A percentile compares a stretch with the other conserved stretches of the same genome.
These are phyloP conservation scores for Pterostichus madidus DNA, from an alignment of 2,888 invertebrate genomes.

Conservation along the genomic window DNA sequence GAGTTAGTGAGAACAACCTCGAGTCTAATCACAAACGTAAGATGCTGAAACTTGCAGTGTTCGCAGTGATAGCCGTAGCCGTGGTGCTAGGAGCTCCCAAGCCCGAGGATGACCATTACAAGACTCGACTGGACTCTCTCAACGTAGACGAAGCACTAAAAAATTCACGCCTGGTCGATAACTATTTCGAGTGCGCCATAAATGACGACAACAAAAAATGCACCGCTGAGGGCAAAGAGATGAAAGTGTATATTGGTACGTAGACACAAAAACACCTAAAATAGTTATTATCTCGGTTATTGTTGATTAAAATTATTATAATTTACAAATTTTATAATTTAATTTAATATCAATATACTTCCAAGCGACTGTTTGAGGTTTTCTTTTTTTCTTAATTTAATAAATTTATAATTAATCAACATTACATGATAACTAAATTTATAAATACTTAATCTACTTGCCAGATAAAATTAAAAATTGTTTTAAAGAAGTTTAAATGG, in stretches of 20 bases:
- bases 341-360: too few species aligned
- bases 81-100: constrained; percentile 67
- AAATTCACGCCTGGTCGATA: constrained; percentile 81
- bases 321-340: too few species aligned
- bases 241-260: constrained; percentile 21
- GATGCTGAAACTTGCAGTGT: constrained; percentile 69
- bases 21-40: not conserved
- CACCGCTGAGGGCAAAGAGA: constrained; percentile 84
- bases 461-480: too few species aligned
- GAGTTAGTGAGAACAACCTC: constrained; percentile 7
- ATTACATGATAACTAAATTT: too few species aligned
- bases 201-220: constrained; percentile 80
- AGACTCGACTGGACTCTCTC: constrained; percentile 85
- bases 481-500: too few species aligned
- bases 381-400: too few species aligned
- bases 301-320: too few species aligned
- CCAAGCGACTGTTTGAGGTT: too few species aligned
- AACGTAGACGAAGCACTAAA: constrained; percentile 84
- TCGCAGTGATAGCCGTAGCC: constrained; percentile 67
- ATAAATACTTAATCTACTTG: too few species aligned
- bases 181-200: constrained; percentile 78
- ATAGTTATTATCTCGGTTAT: too few species aligned
- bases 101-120: constrained; percentile 77
- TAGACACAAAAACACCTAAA: not conserved
- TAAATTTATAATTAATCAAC: too few species aligned